A percentile compares a stretch with the other conserved stretches of the same genome.
These are phyloP conservation scores for Ctenoplectra terminalis DNA, from an alignment of 1,140 invertebrate species.

Conservation along the genomic window DNA sequence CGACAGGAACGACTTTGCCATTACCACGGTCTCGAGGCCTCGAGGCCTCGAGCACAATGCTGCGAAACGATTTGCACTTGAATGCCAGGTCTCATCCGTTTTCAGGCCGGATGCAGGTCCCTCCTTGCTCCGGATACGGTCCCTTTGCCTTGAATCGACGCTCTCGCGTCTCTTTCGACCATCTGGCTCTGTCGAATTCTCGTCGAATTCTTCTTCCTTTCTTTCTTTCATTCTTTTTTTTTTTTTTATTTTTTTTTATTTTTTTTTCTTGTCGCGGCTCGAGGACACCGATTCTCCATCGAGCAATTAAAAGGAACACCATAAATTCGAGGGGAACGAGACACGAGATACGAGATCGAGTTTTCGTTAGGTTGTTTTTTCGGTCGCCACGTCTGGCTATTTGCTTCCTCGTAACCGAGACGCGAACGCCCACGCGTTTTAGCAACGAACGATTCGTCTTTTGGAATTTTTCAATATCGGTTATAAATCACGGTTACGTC, in stretches of 20 bases:
- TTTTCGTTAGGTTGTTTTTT: slow-evolving; percentile 15
- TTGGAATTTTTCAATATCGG: slow-evolving; percentile 7
- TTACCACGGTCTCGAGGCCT: slow-evolving; percentile 47
- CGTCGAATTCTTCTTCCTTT: neutral
- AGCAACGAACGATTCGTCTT: neutral
- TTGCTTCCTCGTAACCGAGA: slow-evolving; percentile 27
- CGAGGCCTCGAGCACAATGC: slow-evolving; percentile 71
- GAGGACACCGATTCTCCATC: neutral
- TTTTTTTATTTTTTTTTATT: neutral
- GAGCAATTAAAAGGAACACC: slow-evolving; percentile 18
- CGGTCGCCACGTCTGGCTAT: neutral
- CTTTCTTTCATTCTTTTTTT: neutral
- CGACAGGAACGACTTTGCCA: slow-evolving; percentile 10
- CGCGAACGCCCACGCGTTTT: slow-evolving; percentile 25
- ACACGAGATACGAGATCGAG: slow-evolving; percentile 3
- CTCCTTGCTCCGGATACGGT: slow-evolving; percentile 71
- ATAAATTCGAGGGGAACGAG: slow-evolving; percentile 11
- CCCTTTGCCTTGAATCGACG: slow-evolving; percentile 54
- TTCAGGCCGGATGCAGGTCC: slow-evolving; percentile 71
- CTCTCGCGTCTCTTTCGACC: slow-evolving; percentile 3
- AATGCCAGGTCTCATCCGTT: slow-evolving; percentile 72
- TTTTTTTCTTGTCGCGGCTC: neutral
- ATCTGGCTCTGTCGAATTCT: neutral
- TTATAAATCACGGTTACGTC: slow-evolving; percentile 34
- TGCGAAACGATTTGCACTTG: slow-evolving; percentile 78